phyloP scores from a whole-genome alignment of 2,888 invertebrate species.

The Girardia tigrina region DNA sequence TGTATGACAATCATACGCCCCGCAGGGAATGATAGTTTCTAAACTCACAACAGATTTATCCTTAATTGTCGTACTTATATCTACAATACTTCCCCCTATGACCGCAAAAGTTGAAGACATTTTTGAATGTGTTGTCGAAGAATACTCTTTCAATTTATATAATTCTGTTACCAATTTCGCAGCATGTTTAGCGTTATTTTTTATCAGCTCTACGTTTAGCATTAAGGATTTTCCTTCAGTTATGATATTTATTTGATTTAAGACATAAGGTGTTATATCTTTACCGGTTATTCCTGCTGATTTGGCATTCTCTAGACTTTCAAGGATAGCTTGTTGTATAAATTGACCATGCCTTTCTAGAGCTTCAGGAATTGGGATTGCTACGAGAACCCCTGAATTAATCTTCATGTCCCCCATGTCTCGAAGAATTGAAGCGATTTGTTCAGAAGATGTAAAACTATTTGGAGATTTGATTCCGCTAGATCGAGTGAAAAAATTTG shows the following conservation, averaged over 20 bases:
- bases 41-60: slow-evolving; percentile 40
- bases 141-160: slow-evolving; percentile 36
- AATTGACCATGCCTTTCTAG: slow-evolving; percentile 50
- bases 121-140: neutral
- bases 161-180: slow-evolving; percentile 45
- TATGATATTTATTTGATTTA: slow-evolving; percentile 63
- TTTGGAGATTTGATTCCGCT: slow-evolving; percentile 66
- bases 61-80: slow-evolving; percentile 41
- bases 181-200: slow-evolving; percentile 66
- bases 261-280: slow-evolving; percentile 77
- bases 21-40: slow-evolving; percentile 41
- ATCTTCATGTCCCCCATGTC: slow-evolving; percentile 39
- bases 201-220: slow-evolving; percentile 76
- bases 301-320: slow-evolving; percentile 34
- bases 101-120: neutral
- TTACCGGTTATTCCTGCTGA: slow-evolving; percentile 61
- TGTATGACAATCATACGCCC: slow-evolving; percentile 43
- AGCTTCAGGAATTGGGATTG: slow-evolving; percentile 62
- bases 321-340: slow-evolving; percentile 35
- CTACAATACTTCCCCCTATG: slow-evolving; percentile 36
- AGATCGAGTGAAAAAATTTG: slow-evolving; percentile 73
- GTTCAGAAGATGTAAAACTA: slow-evolving; percentile 55
- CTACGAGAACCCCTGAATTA: slow-evolving; percentile 59
- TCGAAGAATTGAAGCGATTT: slow-evolving; percentile 58
- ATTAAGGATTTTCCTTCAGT: slow-evolving; percentile 68